phyloP scores from a whole-genome alignment of 2,888 invertebrate species.

The Trachelus iudaicus region DNA sequence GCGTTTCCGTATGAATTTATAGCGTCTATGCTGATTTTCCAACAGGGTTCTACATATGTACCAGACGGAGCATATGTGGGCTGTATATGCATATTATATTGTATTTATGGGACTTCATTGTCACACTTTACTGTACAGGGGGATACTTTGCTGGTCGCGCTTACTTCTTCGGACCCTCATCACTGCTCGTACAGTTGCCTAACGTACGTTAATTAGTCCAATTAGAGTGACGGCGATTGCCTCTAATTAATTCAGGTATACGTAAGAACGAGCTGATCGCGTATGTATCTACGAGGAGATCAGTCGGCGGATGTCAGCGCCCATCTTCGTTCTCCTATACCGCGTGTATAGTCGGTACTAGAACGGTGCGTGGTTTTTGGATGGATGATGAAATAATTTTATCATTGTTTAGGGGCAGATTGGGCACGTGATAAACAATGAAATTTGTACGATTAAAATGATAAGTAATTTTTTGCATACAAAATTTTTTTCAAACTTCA shows the following conservation, averaged over 20 bases:
- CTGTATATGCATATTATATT: not conserved
- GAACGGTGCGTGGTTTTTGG: not conserved
- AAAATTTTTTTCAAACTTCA: too few relatives aligned
- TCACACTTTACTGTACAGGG: not conserved
- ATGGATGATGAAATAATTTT: not conserved
- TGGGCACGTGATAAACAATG: not conserved
- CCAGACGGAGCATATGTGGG: not conserved
- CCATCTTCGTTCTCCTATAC: not conserved
- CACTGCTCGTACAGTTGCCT: constrained; percentile 1
- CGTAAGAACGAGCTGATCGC: constrained; percentile 36
- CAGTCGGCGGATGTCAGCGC: constrained; percentile 28
- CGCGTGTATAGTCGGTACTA: not conserved
- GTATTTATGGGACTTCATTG: not conserved
- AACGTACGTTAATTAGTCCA: constrained; percentile 49
- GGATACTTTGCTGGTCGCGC: not conserved
- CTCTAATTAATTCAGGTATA: constrained; percentile 50
- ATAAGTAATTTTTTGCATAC: too few relatives aligned
- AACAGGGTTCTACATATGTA: not conserved
- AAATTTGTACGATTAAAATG: not conserved
- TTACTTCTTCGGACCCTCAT: not conserved
- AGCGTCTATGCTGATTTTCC: not conserved
- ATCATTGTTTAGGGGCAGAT: not conserved
- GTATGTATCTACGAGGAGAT: constrained; percentile 38
- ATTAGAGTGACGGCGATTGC: constrained; percentile 54
- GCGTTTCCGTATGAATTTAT: not conserved